Base-by-base conservation (phyloP, 2,888 invertebrate genomes). In the Lepidonotus clava region DNA sequence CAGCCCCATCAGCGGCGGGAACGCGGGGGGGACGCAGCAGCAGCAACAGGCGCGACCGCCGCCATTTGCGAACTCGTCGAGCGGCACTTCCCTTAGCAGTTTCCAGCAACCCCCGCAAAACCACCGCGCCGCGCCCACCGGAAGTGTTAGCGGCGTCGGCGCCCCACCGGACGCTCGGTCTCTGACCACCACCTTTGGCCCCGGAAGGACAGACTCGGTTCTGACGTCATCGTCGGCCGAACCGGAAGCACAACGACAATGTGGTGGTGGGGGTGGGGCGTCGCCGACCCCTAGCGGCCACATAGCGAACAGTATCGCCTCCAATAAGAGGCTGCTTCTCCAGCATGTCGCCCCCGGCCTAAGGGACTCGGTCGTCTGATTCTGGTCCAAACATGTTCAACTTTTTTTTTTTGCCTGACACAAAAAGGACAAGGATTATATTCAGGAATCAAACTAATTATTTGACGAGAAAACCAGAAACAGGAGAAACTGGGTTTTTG, bases 281-380 rank as follows among this genome's bases (percentile, higher is more conserved):
- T 80, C 80, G n/a, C 46, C 24, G 24, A 6, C 46, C 51, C 28
- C 46, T 18, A 32, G 46, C 46, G 80, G 80, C 11, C 80, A 80
- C 34, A 80, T 80, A 80, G 80, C 80, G 14, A 80, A 80, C 80
- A 80, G 80, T 80, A 80, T 80, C 8, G 80, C 80, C 41, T 46
- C n/a, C 80, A 80, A 80, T 32, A 80, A 80, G 80, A 21, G 80
- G 24, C 28, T 80, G 6, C 80, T 80, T 24, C 46, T 80, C 8
- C 80, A 41, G 0, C 80, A 80, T 24, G 80, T 80, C 46, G 80
- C 34, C 1, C 41, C 80, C 28, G 80, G 80, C 18, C 51, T 80
- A 21, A 1, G 80, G 32, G 80, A 80, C 34, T 80, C 80, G 1
- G 80, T 80, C 18, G 80, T 80, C 46, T 80, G 46, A 41, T 11